These are phyloP conservation scores for Picathartes gymnocephalus DNA, from an alignment of 2,113 vertebrate genomes.

Conservation along the genomic window DNA sequence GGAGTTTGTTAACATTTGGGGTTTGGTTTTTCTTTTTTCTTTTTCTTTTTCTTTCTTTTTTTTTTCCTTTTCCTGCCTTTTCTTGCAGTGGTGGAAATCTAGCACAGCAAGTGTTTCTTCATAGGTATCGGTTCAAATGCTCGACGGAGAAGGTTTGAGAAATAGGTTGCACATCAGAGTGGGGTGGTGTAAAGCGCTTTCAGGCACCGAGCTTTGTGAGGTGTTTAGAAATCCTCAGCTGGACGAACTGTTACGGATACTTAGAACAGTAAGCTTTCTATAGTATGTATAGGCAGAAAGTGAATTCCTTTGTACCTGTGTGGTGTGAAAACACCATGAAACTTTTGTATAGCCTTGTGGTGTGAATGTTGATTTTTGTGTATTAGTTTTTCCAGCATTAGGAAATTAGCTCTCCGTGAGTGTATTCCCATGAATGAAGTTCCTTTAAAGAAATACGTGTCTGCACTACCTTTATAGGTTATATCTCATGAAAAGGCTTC, in stretches of 20 bases:
- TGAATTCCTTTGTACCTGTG: neutral
- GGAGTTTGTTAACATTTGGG: neutral
- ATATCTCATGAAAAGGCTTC: neutral
- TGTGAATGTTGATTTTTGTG: neutral
- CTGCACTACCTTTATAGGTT: neutral
- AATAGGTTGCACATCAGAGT: rapidly evolving
- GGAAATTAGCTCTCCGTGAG: neutral
- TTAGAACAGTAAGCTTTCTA: neutral
- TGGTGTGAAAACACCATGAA: neutral
- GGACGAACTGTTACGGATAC: rapidly evolving
- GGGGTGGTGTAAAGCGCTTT: neutral
- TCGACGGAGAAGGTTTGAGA: neutral
- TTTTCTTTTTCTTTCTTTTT: no score
- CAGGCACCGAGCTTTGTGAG: neutral
- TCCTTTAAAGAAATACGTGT: rapidly evolving
- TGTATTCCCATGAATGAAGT: neutral
- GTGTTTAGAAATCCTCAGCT: neutral
- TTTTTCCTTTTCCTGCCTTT: no score
- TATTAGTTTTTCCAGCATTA: neutral
- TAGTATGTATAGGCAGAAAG: neutral
- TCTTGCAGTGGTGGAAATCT: neutral
- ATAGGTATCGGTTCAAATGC: neutral
- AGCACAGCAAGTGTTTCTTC: rapidly evolving
- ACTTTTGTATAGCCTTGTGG: neutral
- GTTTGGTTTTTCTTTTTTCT: neutral